Conservation (phyloP, 2,888 invertebrate species). For the Gibbula magus region DNA sequence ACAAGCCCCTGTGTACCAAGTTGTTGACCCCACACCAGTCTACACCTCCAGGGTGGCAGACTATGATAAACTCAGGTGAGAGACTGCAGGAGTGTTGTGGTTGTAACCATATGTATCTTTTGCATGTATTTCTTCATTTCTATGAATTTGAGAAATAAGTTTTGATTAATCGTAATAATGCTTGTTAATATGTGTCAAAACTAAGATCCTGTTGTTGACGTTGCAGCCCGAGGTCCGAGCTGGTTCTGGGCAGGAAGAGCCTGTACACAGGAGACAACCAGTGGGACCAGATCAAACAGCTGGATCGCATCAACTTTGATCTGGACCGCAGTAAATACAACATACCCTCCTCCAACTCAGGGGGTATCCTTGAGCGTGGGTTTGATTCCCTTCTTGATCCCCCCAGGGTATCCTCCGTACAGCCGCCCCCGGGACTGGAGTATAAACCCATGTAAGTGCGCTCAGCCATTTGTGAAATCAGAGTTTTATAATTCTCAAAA, state of each 20-base stretch:
- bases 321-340: neutral
- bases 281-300: conserved; percentile 24
- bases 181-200: no score
- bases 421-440: conserved; percentile 56
- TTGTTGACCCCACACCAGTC: neutral
- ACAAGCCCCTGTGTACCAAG: neutral
- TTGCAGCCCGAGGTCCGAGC: conserved; percentile 41
- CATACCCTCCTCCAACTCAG: neutral
- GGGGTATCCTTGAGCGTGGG: conserved; percentile 56
- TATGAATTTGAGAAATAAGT: neutral
- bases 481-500: no score
- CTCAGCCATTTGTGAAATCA: no score
- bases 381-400: conserved; percentile 57
- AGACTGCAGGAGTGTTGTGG: neutral
- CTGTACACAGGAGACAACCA: conserved; percentile 54
- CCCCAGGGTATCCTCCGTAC: conserved; percentile 39
- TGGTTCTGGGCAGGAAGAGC: conserved; percentile 43
- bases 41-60: neutral
- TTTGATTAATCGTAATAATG: neutral
- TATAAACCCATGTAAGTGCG: conserved; percentile 65
- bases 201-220: neutral
- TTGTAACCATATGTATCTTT: neutral
- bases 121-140: no score
- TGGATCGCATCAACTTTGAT: neutral
- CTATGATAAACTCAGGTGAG: conserved; percentile 23